phyloP scores from a whole-genome alignment of 2,113 vertebrate species.

The Rhinopomastus cyanomelas region DNA sequence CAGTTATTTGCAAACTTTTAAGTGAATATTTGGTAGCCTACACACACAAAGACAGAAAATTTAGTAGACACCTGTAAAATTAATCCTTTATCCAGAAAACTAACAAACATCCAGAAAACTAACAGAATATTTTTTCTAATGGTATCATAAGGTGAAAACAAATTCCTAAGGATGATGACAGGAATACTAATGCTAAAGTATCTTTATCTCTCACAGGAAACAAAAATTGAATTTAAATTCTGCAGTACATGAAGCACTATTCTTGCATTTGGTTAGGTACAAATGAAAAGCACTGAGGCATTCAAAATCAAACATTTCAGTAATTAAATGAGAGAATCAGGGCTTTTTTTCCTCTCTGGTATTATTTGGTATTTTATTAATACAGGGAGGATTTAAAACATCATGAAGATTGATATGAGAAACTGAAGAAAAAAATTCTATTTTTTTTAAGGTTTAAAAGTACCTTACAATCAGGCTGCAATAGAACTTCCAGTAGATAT shows the following conservation, averaged over 20 bases:
- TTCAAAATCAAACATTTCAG: constrained; percentile 75
- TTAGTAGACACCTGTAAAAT: neutral
- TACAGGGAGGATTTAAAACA: constrained; percentile 59
- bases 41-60: neutral
- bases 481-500: constrained; percentile 6
- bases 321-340: constrained; percentile 74
- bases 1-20: neutral
- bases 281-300: constrained; percentile 69
- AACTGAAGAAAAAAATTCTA: constrained; percentile 52
- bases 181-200: neutral
- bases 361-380: constrained; percentile 75
- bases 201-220: neutral
- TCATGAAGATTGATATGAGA: constrained; percentile 54
- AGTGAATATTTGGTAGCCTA: neutral
- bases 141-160: neutral
- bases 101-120: neutral
- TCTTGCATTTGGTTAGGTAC: constrained; percentile 65
- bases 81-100: neutral
- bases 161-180: neutral
- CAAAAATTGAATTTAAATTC: constrained; percentile 41
- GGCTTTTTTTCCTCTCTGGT: constrained; percentile 51
- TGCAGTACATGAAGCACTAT: constrained; percentile 32
- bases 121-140: neutral
- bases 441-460: constrained; percentile 16
- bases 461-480: neutral